These are phyloP conservation scores for Pseudomyrmex pallidus DNA, from an alignment of 1,140 invertebrate species.

Conservation along the genomic window DNA sequence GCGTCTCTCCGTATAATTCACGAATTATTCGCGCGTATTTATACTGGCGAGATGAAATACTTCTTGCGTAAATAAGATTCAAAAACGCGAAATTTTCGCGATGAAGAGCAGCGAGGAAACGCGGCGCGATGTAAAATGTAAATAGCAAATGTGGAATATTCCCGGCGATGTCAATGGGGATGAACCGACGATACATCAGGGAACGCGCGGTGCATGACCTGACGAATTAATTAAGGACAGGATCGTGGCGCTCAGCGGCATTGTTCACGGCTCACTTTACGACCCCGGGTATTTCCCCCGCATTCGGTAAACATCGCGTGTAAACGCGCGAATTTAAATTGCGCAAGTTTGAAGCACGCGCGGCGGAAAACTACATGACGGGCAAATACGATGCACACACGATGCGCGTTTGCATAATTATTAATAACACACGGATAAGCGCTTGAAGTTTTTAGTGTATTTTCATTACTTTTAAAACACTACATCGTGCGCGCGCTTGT, in stretches of 20 bases:
- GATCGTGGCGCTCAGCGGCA: slow-evolving; percentile 44
- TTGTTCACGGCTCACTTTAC: slow-evolving; percentile 47
- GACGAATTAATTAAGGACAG: slow-evolving; percentile 57
- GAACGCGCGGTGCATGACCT: slow-evolving; percentile 20
- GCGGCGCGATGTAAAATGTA: slow-evolving; percentile 29
- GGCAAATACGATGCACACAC: background rate
- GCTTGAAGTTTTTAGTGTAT: background rate
- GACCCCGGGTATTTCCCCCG: slow-evolving; percentile 14
- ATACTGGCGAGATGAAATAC: too few species aligned
- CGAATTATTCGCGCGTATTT: too few species aligned
- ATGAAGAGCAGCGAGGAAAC: background rate
- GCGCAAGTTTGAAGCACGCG: background rate
- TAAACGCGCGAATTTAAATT: slow-evolving; percentile 36
- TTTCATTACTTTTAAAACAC: background rate
- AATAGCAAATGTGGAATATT: slow-evolving; percentile 44
- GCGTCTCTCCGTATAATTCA: too few species aligned
- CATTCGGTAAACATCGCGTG: slow-evolving; percentile 20
- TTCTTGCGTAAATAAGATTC: background rate
- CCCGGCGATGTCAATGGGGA: slow-evolving; percentile 23
- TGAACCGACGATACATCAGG: slow-evolving; percentile 41
- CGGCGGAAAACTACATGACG: slow-evolving; percentile 3
- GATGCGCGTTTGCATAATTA: slow-evolving; percentile 12
- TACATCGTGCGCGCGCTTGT: too few species aligned
- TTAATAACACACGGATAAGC: background rate
- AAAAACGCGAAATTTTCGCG: background rate